Conservation (phyloP, 37 sponge, comb jelly and placozoan genomes). For the Dysidea cf. avara region DNA sequence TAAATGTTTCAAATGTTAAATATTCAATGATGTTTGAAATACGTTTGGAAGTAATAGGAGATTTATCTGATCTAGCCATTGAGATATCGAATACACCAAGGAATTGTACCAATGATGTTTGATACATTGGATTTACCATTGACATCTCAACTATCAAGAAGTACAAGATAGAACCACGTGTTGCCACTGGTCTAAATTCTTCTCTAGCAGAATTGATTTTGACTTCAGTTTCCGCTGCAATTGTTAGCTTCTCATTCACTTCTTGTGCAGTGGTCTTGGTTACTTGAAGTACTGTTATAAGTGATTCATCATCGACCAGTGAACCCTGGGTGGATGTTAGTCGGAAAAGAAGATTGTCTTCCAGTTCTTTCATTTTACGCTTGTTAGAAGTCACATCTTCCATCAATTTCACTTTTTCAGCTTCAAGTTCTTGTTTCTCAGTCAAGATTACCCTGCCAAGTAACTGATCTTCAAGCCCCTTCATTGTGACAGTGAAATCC, state of each 20-base stretch:
- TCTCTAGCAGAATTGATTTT: conserved; percentile 97
- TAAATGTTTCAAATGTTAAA: conserved; percentile 89
- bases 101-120: conserved; percentile 94
- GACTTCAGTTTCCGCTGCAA: conserved; percentile 94
- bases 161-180: conserved; percentile 95
- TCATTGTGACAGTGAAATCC: conserved; percentile 99
- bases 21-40: conserved; percentile 91
- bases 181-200: conserved; percentile 97
- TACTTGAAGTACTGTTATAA: conserved; percentile 89
- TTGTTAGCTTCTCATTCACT: conserved; percentile 88
- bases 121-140: conserved; percentile 98
- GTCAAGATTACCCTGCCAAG: conserved; percentile 97
- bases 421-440: conserved; percentile 97
- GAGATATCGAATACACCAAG: conserved; percentile 90
- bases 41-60: conserved; percentile 85
- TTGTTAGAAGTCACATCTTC: conserved; percentile 97
- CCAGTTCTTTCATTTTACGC: conserved; percentile 96
- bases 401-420: conserved; percentile 87
- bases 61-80: conserved; percentile 90
- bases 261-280: conserved; percentile 96
- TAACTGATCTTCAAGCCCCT: conserved; percentile 97
- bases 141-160: conserved; percentile 99
- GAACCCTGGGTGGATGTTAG: conserved; percentile 96
- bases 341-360: conserved; percentile 94
- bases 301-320: conserved; percentile 93